Evolutionary conservation across 2,888 invertebrate genomes (phyloP).

Genomic region (Hemithea aestivaria): DNA sequence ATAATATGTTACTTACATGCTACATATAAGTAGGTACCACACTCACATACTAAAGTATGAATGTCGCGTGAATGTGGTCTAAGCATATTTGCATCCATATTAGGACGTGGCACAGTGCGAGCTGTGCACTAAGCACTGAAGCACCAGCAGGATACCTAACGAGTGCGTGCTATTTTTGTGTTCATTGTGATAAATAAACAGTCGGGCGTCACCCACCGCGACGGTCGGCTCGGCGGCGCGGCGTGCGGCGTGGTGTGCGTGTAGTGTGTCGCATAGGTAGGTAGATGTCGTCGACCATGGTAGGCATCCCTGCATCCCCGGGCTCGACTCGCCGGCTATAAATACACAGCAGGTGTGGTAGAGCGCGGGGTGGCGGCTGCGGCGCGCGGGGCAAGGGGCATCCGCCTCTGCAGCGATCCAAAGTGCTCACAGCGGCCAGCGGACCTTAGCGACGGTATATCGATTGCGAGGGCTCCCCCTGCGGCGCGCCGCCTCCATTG

Average conservation of each 20-base stretch:
- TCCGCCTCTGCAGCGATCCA: slow-evolving; percentile 76
- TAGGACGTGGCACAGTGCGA: slow-evolving; percentile 22
- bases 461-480: slow-evolving; percentile 79
- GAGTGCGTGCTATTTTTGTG: slow-evolving; percentile 59
- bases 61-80: no score
- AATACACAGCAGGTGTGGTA: slow-evolving; percentile 77
- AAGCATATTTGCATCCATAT: slow-evolving; percentile 10
- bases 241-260: slow-evolving; percentile 27
- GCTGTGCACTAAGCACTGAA: slow-evolving; percentile 30
- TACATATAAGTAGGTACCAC: no score
- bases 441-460: slow-evolving; percentile 80
- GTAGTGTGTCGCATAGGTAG: slow-evolving; percentile 39
- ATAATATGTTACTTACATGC: no score
- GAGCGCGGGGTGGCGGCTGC: slow-evolving; percentile 45
- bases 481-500: slow-evolving; percentile 75
- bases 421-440: slow-evolving; percentile 75
- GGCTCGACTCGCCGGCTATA: slow-evolving; percentile 67
- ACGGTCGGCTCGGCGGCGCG: slow-evolving; percentile 32
- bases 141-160: slow-evolving; percentile 40
- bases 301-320: slow-evolving; percentile 73
- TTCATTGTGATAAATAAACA: slow-evolving; percentile 64
- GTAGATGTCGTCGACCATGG: slow-evolving; percentile 56
- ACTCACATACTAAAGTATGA: no score
- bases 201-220: slow-evolving; percentile 51
- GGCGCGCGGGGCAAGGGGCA: slow-evolving; percentile 62